phyloP scores from a whole-genome alignment of 2,113 vertebrate species.

The Cryptomyrus ogoouensis region DNA sequence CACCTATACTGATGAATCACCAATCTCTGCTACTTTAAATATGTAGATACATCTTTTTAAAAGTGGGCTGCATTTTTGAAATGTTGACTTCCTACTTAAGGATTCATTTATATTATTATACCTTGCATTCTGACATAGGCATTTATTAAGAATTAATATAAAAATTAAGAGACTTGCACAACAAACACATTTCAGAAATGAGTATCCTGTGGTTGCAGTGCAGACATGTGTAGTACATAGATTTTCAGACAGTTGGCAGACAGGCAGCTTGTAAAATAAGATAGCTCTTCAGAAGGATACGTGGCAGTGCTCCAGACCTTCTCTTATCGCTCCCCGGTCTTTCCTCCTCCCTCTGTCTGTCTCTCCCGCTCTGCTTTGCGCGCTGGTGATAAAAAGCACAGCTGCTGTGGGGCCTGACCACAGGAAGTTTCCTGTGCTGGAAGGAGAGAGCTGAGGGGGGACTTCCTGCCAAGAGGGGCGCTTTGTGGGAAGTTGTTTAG shows the following conservation, averaged over 20 bases:
- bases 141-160: neutral
- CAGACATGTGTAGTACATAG: neutral
- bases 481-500: neutral
- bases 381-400: neutral
- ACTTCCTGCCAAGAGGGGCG: neutral
- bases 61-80: neutral
- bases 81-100: neutral
- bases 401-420: neutral
- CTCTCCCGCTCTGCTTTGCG: neutral
- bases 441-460: neutral
- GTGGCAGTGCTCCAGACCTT: neutral
- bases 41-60: neutral
- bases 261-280: neutral
- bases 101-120: neutral
- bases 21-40: neutral
- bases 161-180: neutral
- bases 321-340: neutral
- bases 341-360: neutral
- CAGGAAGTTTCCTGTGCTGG: slow-evolving; percentile 15
- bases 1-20: neutral
- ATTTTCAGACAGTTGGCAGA: neutral
- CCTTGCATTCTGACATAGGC: neutral
- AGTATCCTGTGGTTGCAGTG: neutral
- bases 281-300: neutral
- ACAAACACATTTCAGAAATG: neutral